phyloP scores from a whole-genome alignment of 1,140 invertebrate species.

The Prorops nasuta region DNA sequence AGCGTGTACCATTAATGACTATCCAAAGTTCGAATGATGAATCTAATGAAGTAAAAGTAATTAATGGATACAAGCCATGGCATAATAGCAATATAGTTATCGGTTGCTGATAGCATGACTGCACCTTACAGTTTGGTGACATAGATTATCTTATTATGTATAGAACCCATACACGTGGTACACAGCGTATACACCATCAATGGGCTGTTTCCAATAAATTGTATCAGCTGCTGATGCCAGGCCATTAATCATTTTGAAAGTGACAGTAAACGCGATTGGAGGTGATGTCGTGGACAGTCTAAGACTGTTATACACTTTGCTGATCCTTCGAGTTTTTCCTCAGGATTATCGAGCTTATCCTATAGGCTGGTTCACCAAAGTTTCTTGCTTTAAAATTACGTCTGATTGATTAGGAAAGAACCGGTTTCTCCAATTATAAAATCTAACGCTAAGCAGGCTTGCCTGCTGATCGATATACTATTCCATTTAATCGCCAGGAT shows the following conservation, averaged over 20 bases:
- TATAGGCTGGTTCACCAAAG: too few species aligned
- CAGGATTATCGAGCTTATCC: not conserved
- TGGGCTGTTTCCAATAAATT: slow-evolving; percentile 29
- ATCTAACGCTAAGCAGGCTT: not conserved
- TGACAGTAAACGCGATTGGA: slow-evolving; percentile 5
- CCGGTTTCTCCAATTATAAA: not conserved
- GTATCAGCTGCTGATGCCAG: slow-evolving; percentile 25
- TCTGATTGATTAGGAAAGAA: slow-evolving; percentile 5
- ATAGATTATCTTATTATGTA: too few species aligned
- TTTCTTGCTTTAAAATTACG: too few species aligned
- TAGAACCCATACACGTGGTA: slow-evolving; percentile 7
- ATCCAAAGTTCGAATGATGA: too few species aligned
- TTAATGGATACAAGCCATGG: too few species aligned
- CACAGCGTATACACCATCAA: slow-evolving; percentile 24
- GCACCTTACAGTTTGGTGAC: too few species aligned
- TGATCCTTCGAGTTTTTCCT: slow-evolving; percentile 5
- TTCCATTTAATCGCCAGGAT: not conserved
- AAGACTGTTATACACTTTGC: not conserved
- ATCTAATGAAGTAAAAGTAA: too few species aligned
- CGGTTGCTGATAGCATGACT: too few species aligned
- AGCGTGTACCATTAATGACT: too few species aligned
- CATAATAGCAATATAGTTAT: too few species aligned
- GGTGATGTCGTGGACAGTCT: not conserved
- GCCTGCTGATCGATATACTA: too few species aligned
- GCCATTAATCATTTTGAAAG: slow-evolving; percentile 22